These are phyloP conservation scores for Prenolepis imparis DNA, from an alignment of 2,888 invertebrate species.

Conservation along the genomic window DNA sequence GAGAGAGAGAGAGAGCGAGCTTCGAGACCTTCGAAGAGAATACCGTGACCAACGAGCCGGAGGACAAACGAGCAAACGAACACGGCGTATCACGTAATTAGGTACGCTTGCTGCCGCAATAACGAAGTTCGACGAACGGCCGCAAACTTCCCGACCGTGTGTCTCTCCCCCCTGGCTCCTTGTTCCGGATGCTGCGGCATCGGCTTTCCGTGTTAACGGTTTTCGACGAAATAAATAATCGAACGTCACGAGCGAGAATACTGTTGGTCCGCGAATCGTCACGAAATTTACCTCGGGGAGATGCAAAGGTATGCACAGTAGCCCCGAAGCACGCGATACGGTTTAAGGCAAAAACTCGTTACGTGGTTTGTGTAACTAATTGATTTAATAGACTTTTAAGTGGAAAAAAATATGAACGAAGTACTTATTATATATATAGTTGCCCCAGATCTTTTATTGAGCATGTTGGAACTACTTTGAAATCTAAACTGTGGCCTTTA, in stretches of 20 bases:
- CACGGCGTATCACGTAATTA: constrained; percentile 77
- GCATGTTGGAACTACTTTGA: background rate
- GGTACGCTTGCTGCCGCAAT: constrained; percentile 74
- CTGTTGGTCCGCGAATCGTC: constrained; percentile 12
- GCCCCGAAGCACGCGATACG: constrained; percentile 45
- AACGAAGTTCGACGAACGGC: constrained; percentile 74
- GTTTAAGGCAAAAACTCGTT: constrained; percentile 32
- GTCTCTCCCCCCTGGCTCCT: background rate
- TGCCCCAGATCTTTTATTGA: constrained; percentile 21
- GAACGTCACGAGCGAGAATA: background rate
- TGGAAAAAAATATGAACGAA: background rate
- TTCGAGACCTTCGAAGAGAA: constrained; percentile 56
- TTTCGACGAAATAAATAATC: constrained; percentile 40
- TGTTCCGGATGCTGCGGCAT: constrained; percentile 42
- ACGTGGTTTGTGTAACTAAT: constrained; percentile 39
- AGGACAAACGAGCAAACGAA: constrained; percentile 79
- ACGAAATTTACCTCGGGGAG: constrained; percentile 32
- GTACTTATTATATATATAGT: background rate
- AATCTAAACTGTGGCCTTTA: background rate
- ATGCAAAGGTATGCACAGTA: constrained; percentile 28
- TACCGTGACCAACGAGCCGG: constrained; percentile 70
- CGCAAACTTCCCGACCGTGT: constrained; percentile 44
- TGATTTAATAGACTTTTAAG: constrained; percentile 35
- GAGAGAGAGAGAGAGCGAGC: constrained; percentile 26
- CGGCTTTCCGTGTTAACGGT: constrained; percentile 33